Evolutionary conservation across 2,888 invertebrate genomes (phyloP).

Genomic region (Anaspis maculata): DNA sequence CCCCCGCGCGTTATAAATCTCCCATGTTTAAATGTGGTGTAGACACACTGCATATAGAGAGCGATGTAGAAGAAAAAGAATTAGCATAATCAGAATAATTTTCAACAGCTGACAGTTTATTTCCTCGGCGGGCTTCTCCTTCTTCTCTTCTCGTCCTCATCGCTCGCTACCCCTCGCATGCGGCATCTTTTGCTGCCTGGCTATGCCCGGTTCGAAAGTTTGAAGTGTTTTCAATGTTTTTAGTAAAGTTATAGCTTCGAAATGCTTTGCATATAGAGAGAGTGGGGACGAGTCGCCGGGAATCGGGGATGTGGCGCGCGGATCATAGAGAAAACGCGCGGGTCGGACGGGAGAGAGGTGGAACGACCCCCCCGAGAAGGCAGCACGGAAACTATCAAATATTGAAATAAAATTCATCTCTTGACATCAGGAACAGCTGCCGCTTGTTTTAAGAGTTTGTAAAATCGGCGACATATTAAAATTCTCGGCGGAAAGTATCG

Average conservation of each 20-base stretch:
- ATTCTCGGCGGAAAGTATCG: constrained; percentile 33
- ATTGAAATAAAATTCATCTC: constrained; percentile 48
- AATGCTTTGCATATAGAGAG: constrained; percentile 44
- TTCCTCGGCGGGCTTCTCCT: constrained; percentile 32
- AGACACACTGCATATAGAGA: constrained; percentile 34
- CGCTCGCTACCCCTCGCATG: too few species aligned
- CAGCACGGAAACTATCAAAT: constrained; percentile 44
- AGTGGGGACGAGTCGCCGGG: too few species aligned
- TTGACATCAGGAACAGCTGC: constrained; percentile 44
- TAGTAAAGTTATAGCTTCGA: constrained; percentile 41
- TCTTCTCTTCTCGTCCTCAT: too few species aligned
- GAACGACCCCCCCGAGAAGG: constrained; percentile 25
- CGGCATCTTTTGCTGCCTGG: too few species aligned
- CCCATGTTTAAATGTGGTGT: constrained; percentile 31
- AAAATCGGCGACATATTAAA: constrained; percentile 44
- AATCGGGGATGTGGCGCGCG: constrained; percentile 18
- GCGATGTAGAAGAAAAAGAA: constrained; percentile 45
- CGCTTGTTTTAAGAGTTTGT: constrained; percentile 45
- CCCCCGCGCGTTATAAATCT: constrained; percentile 29
- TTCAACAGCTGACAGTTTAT: constrained; percentile 54
- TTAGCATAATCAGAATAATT: constrained; percentile 58
- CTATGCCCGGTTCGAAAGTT: too few species aligned
- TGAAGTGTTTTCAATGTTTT: constrained; percentile 43
- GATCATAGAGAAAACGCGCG: too few species aligned
- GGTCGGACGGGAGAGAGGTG: constrained; percentile 26